phyloP scores from a whole-genome alignment of 2,888 invertebrate species.

The Cataglyphis livida region DNA sequence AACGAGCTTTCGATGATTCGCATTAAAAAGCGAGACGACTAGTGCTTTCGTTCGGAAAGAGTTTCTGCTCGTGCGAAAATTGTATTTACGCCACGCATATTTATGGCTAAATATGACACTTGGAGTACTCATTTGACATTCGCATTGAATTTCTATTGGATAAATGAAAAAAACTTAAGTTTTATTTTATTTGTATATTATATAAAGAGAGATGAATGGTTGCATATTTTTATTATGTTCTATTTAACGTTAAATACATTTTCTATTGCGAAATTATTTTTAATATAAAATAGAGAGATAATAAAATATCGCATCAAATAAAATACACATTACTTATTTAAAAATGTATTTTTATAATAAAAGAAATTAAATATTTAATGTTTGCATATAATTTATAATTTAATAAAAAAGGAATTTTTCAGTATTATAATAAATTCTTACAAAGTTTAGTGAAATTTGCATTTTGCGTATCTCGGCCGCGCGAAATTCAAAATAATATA shows the following conservation, averaged over 20 bases:
- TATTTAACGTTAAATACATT: background rate
- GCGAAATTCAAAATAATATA: background rate
- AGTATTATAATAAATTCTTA: background rate
- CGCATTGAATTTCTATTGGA: background rate
- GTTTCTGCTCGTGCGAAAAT: background rate
- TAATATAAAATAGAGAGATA: background rate
- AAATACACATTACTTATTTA: background rate
- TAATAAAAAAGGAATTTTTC: background rate
- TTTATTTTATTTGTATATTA: background rate
- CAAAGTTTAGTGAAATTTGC: background rate
- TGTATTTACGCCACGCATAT: background rate
- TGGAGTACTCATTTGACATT: background rate
- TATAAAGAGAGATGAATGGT: background rate
- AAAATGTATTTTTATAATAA: background rate
- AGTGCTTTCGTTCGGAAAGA: conserved; percentile 6
- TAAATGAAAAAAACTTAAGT: background rate
- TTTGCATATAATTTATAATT: too few relatives aligned
- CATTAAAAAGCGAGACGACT: conserved; percentile 14
- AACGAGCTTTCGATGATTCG: conserved; percentile 20
- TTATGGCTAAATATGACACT: conserved; percentile 4
- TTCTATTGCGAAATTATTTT: background rate
- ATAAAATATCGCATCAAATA: background rate
- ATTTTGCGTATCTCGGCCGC: background rate
- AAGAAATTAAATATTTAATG: background rate
- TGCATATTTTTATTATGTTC: background rate